Evolutionary conservation across 2,113 vertebrate genomes (phyloP), one percentile per base, ranked within the genome.

Genomic region (Lophura nycthemera): DNA sequence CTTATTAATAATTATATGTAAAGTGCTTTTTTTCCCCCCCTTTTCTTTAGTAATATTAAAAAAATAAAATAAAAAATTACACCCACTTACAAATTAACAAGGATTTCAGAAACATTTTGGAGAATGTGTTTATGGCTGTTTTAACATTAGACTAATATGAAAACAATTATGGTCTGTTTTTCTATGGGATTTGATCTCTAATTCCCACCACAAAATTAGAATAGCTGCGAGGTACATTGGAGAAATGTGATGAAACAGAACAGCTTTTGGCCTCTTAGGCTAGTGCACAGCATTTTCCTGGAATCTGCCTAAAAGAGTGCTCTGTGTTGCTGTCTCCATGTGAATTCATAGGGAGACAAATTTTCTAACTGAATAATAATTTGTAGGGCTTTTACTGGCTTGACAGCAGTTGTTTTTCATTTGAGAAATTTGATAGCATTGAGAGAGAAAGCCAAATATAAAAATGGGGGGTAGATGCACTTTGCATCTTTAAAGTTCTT

Each of bases 361-460:
- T 87, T 93, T 96, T 81, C 22, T 76, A 83, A 40, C 63, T 52
- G 59, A 78, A 54, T 86, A 47, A 30, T 85, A 70, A 75, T 16
- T 61, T 78, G 36, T 59, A 38, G 47, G 40, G 19, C 11, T 90
- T 92, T 89, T 74, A 56, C 32, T 72, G 54, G 19, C 57, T 92
- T 79, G 69, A 38, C 42, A 90, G 64, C 8, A 20, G 16, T 40
- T 70, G 40, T 69, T 88, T 86, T 88, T 83, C 61, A 38, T 38
- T 36, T 70, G 13, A 84, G 76, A 88, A 86, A 54, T 36, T 76
- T 82, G 54, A 64, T 71, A 91, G 82, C 20, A 36, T 8, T 50
- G 24, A n/a, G 15, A 75, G 32, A 82, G 75, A 86, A 89, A n/a
- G 42, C 40, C 38, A 71, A 29, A 70, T 59, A 57, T 20, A 80